A percentile compares a stretch with the other conserved stretches of the same genome.
phyloP scores from a whole-genome alignment of 2,888 invertebrate genomes.

The Lepidocyrtinus sp. region DNA sequence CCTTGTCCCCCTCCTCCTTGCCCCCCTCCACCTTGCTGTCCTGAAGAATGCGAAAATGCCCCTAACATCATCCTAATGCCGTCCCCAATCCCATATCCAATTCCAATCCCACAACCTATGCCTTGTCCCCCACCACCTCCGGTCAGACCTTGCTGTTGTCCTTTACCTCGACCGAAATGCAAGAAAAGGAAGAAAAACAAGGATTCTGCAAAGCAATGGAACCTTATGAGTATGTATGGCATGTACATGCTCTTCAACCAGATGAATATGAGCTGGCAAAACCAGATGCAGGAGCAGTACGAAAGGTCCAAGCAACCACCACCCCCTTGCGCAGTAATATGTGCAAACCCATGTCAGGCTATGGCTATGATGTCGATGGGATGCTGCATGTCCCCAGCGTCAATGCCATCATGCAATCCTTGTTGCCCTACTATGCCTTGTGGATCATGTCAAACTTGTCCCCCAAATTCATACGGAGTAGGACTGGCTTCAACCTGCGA shows the following conservation, averaged over 20 bases:
- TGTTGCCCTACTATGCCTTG: too few species aligned
- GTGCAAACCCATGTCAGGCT: constrained; percentile 31
- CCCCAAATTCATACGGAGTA: too few species aligned
- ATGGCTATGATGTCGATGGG: constrained; percentile 19
- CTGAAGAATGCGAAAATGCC: too few species aligned
- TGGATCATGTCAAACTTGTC: too few species aligned
- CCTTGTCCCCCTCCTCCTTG: too few species aligned
- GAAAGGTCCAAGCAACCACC: constrained; percentile 13
- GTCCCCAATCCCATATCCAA: too few species aligned
- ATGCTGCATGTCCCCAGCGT: too few species aligned
- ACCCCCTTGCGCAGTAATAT: constrained; percentile 25
- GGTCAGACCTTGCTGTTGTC: constrained; percentile 21
- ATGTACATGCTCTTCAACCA: constrained; percentile 44
- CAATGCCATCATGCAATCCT: too few species aligned
- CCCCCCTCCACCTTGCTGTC: too few species aligned
- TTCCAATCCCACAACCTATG: too few species aligned
- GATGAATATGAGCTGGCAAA: constrained; percentile 44
- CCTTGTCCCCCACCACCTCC: constrained; percentile 16
- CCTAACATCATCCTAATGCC: too few species aligned
- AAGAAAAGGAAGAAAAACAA: constrained; percentile 30
- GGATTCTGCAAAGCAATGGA: constrained; percentile 27
- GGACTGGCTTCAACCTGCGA: neutral
- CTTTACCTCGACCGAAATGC: neutral
- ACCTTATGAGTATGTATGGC: constrained; percentile 50
- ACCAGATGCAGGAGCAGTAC: constrained; percentile 38